These are phyloP conservation scores for Diabrotica undecimpunctata DNA, from an alignment of 1,140 invertebrate genomes.

Conservation along the genomic window DNA sequence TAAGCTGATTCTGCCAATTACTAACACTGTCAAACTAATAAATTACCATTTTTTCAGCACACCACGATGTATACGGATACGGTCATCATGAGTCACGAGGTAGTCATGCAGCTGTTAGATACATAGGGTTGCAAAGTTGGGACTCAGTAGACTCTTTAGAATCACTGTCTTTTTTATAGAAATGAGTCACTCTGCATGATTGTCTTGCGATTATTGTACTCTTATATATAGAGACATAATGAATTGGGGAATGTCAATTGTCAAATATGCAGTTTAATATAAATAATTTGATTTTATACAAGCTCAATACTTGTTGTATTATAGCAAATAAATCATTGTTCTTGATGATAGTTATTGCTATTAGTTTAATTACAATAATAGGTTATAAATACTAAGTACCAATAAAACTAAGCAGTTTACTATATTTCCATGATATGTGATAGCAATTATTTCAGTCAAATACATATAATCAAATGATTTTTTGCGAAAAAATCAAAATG, in stretches of 20 bases:
- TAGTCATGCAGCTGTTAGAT: constrained; percentile 49
- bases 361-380: too few relatives aligned
- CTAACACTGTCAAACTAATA: constrained; percentile 10
- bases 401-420: too few relatives aligned
- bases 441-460: too few relatives aligned
- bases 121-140: constrained; percentile 50
- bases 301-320: too few relatives aligned
- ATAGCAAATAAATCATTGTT: too few relatives aligned
- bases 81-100: constrained; percentile 49
- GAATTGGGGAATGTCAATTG: neutral
- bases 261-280: too few relatives aligned
- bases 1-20: neutral
- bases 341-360: too few relatives aligned
- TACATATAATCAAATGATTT: too few relatives aligned
- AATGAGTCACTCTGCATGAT: constrained; percentile 36
- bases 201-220: constrained; percentile 30
- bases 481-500: too few relatives aligned
- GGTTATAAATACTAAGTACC: too few relatives aligned
- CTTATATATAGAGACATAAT: constrained; percentile 7
- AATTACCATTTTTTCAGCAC: constrained; percentile 43
- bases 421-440: too few relatives aligned
- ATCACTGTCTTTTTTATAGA: constrained; percentile 48
- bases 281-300: too few relatives aligned
- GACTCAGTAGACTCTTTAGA: constrained; percentile 49
- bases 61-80: constrained; percentile 50